Evolutionary conservation across 2,113 vertebrate genomes (phyloP).

Genomic region (Cebidichthys violaceus): DNA sequence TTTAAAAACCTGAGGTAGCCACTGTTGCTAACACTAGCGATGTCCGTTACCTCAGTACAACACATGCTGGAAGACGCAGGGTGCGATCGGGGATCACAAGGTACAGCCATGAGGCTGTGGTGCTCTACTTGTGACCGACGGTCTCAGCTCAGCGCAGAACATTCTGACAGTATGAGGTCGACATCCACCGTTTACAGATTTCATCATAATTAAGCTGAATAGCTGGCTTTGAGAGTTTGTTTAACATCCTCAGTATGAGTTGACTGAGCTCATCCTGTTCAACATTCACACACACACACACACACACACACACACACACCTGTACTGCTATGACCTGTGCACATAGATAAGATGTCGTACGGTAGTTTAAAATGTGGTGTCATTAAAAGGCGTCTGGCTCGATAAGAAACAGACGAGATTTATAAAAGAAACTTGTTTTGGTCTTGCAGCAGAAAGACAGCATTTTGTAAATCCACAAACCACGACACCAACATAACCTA

Average conservation of each 20-base stretch:
- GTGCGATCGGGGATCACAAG: too few relatives aligned
- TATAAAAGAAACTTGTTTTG: not conserved
- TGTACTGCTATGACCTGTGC: not conserved
- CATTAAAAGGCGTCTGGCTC: too few relatives aligned
- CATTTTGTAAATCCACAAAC: not conserved
- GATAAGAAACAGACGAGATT: not conserved
- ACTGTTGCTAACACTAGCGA: too few relatives aligned
- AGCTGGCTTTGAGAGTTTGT: not conserved
- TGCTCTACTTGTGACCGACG: not conserved
- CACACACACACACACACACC: not conserved
- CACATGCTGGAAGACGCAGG: too few relatives aligned
- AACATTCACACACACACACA: not conserved
- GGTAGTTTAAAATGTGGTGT: not conserved
- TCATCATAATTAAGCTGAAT: conserved; percentile 30
- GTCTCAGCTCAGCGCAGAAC: not conserved
- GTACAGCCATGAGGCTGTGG: too few relatives aligned
- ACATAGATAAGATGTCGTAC: too few relatives aligned
- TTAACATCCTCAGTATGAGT: not conserved
- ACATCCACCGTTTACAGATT: not conserved
- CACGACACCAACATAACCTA: not conserved
- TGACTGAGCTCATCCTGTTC: not conserved
- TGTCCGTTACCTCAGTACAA: too few relatives aligned
- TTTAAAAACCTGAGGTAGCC: too few relatives aligned
- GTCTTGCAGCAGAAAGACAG: not conserved
- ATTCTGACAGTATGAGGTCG: conserved; percentile 30